Conservation (phyloP, 2,888 invertebrate species). For the Imbricaverruca yamaguchii region DNA sequence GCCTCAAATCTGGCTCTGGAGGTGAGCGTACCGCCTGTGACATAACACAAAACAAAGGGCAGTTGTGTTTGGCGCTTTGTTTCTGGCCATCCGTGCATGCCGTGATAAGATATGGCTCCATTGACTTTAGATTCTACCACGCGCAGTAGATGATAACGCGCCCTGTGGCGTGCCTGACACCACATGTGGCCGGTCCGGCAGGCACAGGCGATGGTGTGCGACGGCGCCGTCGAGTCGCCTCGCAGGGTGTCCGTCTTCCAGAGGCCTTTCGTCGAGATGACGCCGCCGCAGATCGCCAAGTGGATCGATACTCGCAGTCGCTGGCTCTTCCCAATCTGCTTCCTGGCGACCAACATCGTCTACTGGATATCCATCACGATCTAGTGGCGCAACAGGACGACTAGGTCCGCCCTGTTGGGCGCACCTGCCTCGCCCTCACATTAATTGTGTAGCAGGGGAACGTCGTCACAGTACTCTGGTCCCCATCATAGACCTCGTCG, state of each 20-base stretch:
- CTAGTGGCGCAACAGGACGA: not conserved
- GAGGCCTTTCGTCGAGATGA: conserved; percentile 65
- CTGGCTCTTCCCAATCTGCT: conserved; percentile 65
- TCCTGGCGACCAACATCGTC: conserved; percentile 66
- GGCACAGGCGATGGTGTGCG: not conserved
- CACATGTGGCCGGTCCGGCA: not conserved
- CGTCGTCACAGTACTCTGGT: too few relatives aligned
- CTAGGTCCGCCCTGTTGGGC: too few relatives aligned
- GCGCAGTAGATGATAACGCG: too few relatives aligned
- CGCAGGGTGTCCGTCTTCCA: not conserved
- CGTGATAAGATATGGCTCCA: too few relatives aligned
- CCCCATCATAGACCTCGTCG: too few relatives aligned
- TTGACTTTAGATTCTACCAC: too few relatives aligned
- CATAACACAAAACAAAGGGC: too few relatives aligned
- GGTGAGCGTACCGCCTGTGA: not conserved
- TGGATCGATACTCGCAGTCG: conserved; percentile 78
- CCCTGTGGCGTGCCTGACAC: too few relatives aligned
- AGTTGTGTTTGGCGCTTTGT: too few relatives aligned
- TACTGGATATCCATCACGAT: conserved; percentile 56
- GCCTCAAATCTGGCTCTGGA: conserved; percentile 44
- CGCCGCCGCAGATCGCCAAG: conserved; percentile 76
- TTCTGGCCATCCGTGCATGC: too few relatives aligned
- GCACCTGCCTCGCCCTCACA: too few relatives aligned
- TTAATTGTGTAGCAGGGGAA: too few relatives aligned
- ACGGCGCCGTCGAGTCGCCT: not conserved